These are phyloP conservation scores for Endotricha flammealis DNA, from an alignment of 2,888 invertebrate species.

Conservation along the genomic window DNA sequence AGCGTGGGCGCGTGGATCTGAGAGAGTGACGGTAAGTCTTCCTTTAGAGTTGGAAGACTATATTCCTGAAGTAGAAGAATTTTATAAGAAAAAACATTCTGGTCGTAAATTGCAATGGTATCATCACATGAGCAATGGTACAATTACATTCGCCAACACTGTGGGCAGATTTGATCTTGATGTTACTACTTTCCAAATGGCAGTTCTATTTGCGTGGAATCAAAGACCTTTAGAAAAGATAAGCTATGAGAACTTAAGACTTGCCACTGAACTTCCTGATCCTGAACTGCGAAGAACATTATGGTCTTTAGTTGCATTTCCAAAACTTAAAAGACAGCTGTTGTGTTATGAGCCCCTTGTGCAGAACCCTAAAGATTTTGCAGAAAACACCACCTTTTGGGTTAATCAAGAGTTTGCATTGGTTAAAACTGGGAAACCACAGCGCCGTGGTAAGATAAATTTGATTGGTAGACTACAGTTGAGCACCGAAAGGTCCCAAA, in stretches of 20 bases:
- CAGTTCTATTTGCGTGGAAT: constrained; percentile 99
- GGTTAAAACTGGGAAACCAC: constrained; percentile 96
- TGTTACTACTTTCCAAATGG: constrained; percentile 99
- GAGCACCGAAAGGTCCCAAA: constrained; percentile 95
- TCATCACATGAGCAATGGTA: constrained; percentile 99
- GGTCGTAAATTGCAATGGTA: constrained; percentile 99
- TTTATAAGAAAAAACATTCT: constrained; percentile 98
- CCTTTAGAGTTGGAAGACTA: constrained; percentile 99
- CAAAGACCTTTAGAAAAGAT: constrained; percentile 95
- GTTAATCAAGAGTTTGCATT: constrained; percentile 97
- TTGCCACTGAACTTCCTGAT: constrained; percentile 98
- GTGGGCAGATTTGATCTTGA: constrained; percentile 97
- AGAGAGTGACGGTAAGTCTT: constrained; percentile 95
- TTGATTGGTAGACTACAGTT: constrained; percentile 96
- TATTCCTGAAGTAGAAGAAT: constrained; percentile 99
- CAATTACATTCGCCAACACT: constrained; percentile 95
- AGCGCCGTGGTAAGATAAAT: constrained; percentile 97
- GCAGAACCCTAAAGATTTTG: constrained; percentile 95
- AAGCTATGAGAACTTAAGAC: constrained; percentile 96
- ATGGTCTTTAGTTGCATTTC: constrained; percentile 97
- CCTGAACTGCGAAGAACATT: constrained; percentile 95
- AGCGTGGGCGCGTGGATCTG: constrained; percentile 97
- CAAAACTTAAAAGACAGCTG: constrained; percentile 96
- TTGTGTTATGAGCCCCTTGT: constrained; percentile 88
- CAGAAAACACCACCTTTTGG: constrained; percentile 95